Percentiles rank a stretch among this genome's conserved stretches.
These are phyloP conservation scores for Andrena flavipes DNA, from an alignment of 2,888 invertebrate genomes.

Conservation along the genomic window DNA sequence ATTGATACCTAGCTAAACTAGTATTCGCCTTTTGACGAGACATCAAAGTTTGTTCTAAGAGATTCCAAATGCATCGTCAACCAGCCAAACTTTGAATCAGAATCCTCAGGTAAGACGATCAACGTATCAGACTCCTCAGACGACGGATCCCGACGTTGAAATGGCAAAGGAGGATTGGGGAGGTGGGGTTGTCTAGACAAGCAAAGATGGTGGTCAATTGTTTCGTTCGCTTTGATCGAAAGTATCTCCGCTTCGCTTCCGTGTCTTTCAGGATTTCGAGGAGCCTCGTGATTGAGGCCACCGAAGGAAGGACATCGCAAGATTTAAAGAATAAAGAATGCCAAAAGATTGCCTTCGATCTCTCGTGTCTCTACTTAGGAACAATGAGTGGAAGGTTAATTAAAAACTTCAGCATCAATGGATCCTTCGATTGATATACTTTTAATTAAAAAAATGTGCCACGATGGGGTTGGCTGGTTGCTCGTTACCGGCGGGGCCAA, in stretches of 20 bases:
- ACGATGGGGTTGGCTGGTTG: not conserved
- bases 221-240: slow-evolving; percentile 54
- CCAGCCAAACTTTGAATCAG: slow-evolving; percentile 3
- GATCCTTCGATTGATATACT: not conserved
- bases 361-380: slow-evolving; percentile 12
- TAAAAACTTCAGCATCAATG: slow-evolving; percentile 14
- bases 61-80: not conserved
- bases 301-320: not conserved
- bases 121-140: slow-evolving; percentile 24
- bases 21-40: slow-evolving; percentile 7
- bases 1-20: slow-evolving; percentile 13
- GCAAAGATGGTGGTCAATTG: slow-evolving; percentile 56
- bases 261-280: slow-evolving; percentile 38
- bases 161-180: slow-evolving; percentile 4
- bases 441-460: slow-evolving; percentile 14
- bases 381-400: slow-evolving; percentile 17
- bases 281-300: slow-evolving; percentile 37
- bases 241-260: slow-evolving; percentile 23
- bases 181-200: slow-evolving; percentile 28
- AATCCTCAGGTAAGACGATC: slow-evolving; percentile 13
- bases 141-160: slow-evolving; percentile 2
- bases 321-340: not conserved
- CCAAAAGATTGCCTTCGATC: slow-evolving; percentile 8
- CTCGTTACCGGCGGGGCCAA: slow-evolving; percentile 7
- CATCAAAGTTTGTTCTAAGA: slow-evolving; percentile 24